These are phyloP conservation scores for Gymnarchus niloticus DNA, from an alignment of 2,113 vertebrate species.

Conservation along the genomic window DNA sequence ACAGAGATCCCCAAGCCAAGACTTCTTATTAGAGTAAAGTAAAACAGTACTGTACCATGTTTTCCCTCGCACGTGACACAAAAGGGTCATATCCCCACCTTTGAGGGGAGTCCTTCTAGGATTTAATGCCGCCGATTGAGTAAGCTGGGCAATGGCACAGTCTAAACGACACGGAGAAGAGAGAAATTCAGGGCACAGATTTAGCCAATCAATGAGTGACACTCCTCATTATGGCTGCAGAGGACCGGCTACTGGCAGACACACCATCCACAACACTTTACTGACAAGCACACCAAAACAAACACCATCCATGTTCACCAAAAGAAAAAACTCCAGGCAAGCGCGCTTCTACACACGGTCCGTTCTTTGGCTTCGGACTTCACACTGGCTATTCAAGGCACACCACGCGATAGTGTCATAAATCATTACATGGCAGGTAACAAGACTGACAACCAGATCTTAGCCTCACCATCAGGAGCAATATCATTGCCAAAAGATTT, in stretches of 20 bases:
- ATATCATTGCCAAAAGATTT: conserved; percentile 1
- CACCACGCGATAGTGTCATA: not conserved
- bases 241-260: not conserved
- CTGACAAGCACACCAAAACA: not conserved
- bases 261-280: not conserved
- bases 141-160: not conserved
- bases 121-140: not conserved
- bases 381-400: not conserved
- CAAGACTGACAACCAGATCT: not conserved
- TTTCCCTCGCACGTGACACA: not conserved
- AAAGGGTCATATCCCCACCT: not conserved
- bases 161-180: not conserved
- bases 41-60: not conserved
- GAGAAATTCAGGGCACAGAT: not conserved
- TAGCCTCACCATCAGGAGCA: not conserved
- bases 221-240: not conserved
- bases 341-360: not conserved
- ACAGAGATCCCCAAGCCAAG: not conserved
- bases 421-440: not conserved
- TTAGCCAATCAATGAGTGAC: conserved; percentile 1
- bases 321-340: not conserved
- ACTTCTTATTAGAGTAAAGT: not conserved
- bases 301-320: not conserved
- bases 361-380: not conserved
- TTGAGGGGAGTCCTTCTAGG: not conserved